Evolutionary conservation across 2,888 invertebrate genomes (phyloP), one percentile per base, ranked within the genome.

Genomic region (Lordiphosa andalusiaca): DNA sequence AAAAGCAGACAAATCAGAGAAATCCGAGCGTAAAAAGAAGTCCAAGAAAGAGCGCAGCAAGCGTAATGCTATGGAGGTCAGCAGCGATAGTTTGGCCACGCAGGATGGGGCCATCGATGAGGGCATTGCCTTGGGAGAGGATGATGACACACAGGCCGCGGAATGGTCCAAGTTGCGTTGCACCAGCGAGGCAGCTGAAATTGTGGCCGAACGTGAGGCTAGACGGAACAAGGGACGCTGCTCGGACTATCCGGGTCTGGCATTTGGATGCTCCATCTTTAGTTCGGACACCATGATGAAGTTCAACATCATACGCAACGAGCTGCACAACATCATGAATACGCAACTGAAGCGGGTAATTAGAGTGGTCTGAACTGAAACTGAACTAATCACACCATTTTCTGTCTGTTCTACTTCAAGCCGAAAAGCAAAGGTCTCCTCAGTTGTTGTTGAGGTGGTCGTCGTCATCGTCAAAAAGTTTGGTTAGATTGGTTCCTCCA

Each of bases 241-340:
- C 90, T 94, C 96, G 38, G 97, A 97, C 88, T 97, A 97, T 90
- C 97, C 97, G 0, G 97, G 97, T 25, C 90, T 97, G 59, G 96
- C 96, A 1, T 96, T 97, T 88, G 96, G 96, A 50, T 94, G 95
- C 76, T 96, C 96, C 68, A 95, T 97, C 88, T 97, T 97, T 91
- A 97, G 96, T 87, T 97, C 98, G 56, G 98, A 97, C 89, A 98
- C 98, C 7, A 94, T 98, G 94, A 98, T 98, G 95, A 98, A 98
- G 91, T 98, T 98, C 90, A 96, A 95, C 90, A 94, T 98, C 77
- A 98, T 98, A 89, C 94, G 95, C 90, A 98, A 98, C 90, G 98
- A 98, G 91, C 93, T 98, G 89, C 97, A 98, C 92, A 98, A 98
- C 91, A 97, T 98, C 90, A 96, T 96, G 93, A 95, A 96, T 90